Evolutionary conservation across 2,797 vertebrate genomes (phyloP).

Genomic region (Erithacus rubecula): DNA sequence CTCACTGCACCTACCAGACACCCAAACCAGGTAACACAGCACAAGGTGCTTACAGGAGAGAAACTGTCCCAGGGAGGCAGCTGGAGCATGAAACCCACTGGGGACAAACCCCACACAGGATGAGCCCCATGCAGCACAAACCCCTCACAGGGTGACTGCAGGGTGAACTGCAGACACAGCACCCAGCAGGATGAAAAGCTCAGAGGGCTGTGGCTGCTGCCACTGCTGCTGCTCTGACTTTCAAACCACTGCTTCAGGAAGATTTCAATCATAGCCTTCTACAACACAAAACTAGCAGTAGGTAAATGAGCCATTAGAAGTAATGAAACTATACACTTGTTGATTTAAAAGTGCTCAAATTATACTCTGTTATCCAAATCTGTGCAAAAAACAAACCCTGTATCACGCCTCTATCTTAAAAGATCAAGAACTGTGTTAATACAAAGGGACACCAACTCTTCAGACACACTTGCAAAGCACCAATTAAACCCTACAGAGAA

Average conservation of each 20-base stretch:
- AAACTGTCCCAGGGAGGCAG: fast-evolving
- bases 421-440: neutral
- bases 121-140: neutral
- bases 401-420: neutral
- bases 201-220: neutral
- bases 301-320: neutral
- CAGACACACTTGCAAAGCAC: neutral
- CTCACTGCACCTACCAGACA: neutral
- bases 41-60: neutral
- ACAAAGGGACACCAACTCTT: neutral
- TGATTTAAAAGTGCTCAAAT: neutral
- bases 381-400: neutral
- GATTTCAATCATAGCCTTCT: neutral
- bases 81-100: neutral
- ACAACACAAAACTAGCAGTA: neutral
- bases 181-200: fast-evolving
- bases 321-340: neutral
- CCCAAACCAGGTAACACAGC: neutral
- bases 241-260: neutral
- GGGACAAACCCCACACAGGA: too few relatives aligned
- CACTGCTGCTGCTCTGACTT: neutral
- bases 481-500: neutral
- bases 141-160: neutral
- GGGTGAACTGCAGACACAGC: neutral
- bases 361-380: neutral